Evolutionary conservation across 2,888 invertebrate species (phyloP), one percentile per base, ranked within the genome.

Genomic region (Leucania comma): DNA sequence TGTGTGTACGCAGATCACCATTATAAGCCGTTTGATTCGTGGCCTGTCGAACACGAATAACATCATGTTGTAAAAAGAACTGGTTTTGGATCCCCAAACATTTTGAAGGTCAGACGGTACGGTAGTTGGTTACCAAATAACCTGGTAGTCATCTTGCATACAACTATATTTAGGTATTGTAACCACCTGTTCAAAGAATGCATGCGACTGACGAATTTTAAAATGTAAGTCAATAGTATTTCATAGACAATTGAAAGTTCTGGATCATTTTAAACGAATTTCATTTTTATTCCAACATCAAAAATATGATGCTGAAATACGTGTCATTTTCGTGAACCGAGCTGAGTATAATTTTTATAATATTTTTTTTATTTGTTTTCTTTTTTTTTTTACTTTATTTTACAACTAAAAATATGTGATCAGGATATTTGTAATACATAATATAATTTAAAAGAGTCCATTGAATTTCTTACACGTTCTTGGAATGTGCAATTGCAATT

Each of bases 31-130:
- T 65, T 68, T 64, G 38, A 42, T 42, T 64, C 26, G 48, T 58
- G 26, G 58, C 29, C n/a, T 10, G 48, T 50, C 26, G 53, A 72
- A 58, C 42, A 61, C 22, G 24, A 48, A 57, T 66, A 75, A 68
- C 48, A 61, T 54, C 22, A 32, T 29, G 50, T 68, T 78, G 57
- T 68, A 58, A 62, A 68, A 54, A 68, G n/a, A 75, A 75, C 81
- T 62, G 76, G 77, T 78, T 80, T 72, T 26, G 32, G 12, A 35
- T 58, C 35, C 29, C 29, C 48, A 56, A 60, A 80, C 48, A 60
- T 56, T 57, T 61, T 67, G 62, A 74, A 77, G 76, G 80, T 60
- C 59, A 74, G 54, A 59, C 62, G 10, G 48, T 56, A 57, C 64
- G 12, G 46, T 58, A 46, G 66, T 66, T 73, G 35, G 53, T 73